Base-by-base conservation (phyloP, 1,140 invertebrate species). In the Neodiprion lecontei region DNA sequence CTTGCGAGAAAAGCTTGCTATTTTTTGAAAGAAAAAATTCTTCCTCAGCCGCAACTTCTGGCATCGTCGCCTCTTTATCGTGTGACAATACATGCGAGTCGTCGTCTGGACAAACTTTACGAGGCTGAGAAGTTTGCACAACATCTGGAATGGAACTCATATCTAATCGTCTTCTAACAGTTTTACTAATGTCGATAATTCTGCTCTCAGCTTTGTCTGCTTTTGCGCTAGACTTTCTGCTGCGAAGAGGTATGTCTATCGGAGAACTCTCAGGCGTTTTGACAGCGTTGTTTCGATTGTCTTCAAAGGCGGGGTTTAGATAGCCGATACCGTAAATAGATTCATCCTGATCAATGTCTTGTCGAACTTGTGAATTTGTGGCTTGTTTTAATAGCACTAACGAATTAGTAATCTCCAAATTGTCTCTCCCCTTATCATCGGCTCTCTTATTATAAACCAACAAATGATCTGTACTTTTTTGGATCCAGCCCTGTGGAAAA, bases 1-100 rank as follows among this genome's bases (percentile, higher is more conserved):
- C 93, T 86, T 93, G 91, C 1, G 92, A 93, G 80, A 94, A 94
- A 3, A 94, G 86, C 65, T 90, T 89, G 82, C 93, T 94, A 74
- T 93, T 92, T 82, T 93, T 91, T 11, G 93, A 88, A 49, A 94
- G 83, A 70, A 89, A 88, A 74, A 90, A 90, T 74, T 90, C 89
- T 23, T 90, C 88, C 48, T 86, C 84, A 21, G 88, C 85, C 49
- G 81, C 79, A 7, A 75, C 49, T 70, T 48, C 7, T 23, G 2
- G 73, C 66, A 17, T 81, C 77, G 48, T 81, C 77, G 47, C 28
- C 28, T 80, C 74, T 23, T 76, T 74, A 8, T 76, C 76, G 66
- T 77, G 75, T 21, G 77, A 28, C 79, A n/a, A 67, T 9, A 72
- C 72, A 12, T 77, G n/a, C 47, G 73, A 72, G 10, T 79, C 74